These are phyloP conservation scores for Florisuga fusca DNA, from an alignment of 2,797 vertebrate genomes.

Conservation along the genomic window DNA sequence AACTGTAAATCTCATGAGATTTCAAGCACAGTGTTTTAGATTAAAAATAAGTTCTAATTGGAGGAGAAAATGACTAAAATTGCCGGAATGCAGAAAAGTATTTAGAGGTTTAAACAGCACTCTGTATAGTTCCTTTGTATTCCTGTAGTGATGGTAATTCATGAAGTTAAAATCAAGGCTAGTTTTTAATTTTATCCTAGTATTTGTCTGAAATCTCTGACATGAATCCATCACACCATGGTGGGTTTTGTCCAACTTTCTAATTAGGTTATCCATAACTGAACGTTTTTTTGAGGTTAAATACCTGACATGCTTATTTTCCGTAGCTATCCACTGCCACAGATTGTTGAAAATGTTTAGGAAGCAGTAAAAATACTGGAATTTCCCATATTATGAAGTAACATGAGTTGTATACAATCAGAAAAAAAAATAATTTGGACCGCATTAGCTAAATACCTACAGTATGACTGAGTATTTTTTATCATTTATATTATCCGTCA, in stretches of 20 bases:
- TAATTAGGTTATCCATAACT: neutral
- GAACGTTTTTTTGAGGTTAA: neutral
- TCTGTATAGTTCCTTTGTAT: neutral
- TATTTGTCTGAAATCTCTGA: neutral
- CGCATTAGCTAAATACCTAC: neutral
- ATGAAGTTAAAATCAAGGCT: neutral
- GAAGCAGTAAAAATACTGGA: neutral
- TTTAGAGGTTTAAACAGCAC: neutral
- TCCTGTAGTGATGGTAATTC: neutral
- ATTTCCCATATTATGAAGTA: neutral
- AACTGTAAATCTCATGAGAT: neutral
- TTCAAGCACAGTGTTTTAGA: neutral
- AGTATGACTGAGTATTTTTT: neutral
- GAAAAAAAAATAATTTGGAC: neutral
- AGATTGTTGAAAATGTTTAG: neutral
- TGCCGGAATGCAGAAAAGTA: neutral
- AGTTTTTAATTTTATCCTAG: neutral
- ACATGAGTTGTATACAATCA: neutral
- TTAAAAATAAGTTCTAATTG: neutral
- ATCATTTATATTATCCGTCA: too few relatives aligned
- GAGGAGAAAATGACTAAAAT: neutral
- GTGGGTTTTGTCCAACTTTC: neutral
- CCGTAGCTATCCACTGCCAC: accelerated
- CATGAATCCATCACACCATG: neutral
- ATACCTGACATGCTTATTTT: neutral